phyloP scores from a whole-genome alignment of 2,113 vertebrate genomes.

The Heloderma charlesbogerti region DNA sequence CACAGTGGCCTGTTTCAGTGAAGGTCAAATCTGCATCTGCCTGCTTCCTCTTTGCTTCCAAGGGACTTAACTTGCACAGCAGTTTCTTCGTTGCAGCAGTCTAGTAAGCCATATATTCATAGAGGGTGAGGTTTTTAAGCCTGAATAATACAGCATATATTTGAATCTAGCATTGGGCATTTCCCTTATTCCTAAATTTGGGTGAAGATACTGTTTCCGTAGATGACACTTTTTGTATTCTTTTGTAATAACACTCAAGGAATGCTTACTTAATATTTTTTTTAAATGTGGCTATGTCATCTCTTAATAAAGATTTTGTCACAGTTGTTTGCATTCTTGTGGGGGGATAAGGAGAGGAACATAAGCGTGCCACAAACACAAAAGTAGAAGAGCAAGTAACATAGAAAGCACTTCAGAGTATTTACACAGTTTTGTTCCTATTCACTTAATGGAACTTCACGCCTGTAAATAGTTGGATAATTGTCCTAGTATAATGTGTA shows the following conservation, averaged over 20 bases:
- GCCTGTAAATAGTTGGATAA: neutral
- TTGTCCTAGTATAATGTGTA: neutral
- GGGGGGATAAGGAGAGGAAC: neutral
- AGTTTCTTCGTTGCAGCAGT: neutral
- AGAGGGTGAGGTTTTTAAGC: neutral
- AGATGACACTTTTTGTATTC: neutral
- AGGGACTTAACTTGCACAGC: neutral
- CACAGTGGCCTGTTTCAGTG: neutral
- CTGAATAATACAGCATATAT: neutral
- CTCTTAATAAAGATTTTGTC: conserved; percentile 34
- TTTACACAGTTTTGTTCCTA: neutral
- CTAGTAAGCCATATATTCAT: neutral
- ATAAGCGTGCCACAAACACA: neutral
- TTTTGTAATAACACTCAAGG: neutral
- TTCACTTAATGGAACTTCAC: neutral
- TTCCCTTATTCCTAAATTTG: neutral
- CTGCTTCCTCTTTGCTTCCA: neutral
- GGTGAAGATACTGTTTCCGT: neutral
- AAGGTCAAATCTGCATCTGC: neutral
- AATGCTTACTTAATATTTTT: neutral
- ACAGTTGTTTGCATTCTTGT: conserved; percentile 6
- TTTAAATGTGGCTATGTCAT: neutral
- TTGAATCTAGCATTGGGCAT: neutral
- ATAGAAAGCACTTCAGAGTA: neutral
- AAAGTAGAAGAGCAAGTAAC: neutral